A percentile compares a stretch with the other conserved stretches of the same genome.
Conservation (phyloP, 2,888 invertebrate species). For the Micropterix aruncella region DNA sequence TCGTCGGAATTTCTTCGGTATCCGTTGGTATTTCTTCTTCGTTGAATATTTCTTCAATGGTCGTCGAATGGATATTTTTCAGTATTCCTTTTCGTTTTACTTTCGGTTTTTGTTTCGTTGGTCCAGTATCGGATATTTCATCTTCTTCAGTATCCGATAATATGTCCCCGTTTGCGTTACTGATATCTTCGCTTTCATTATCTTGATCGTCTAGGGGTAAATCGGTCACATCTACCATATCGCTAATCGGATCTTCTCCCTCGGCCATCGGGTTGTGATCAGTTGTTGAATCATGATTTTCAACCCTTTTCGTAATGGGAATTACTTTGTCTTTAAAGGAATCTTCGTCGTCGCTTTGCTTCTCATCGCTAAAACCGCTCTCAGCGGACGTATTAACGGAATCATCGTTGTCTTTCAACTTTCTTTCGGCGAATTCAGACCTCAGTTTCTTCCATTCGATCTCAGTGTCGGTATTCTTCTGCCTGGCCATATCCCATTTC, state of each 20-base stretch:
- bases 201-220: conserved; percentile 32
- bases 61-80: neutral
- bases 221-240: conserved; percentile 32
- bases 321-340: conserved; percentile 25
- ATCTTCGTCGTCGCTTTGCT: conserved; percentile 38
- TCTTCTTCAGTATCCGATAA: conserved; percentile 19
- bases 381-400: conserved; percentile 62
- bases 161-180: conserved; percentile 7
- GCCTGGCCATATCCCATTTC: conserved; percentile 74
- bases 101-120: neutral
- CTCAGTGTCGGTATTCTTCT: conserved; percentile 76
- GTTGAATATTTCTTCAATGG: neutral
- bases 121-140: conserved; percentile 13
- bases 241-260: conserved; percentile 31
- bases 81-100: neutral
- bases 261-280: conserved; percentile 29
- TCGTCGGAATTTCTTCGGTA: neutral
- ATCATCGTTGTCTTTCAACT: conserved; percentile 42
- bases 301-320: conserved; percentile 25
- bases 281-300: conserved; percentile 28
- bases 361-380: conserved; percentile 76
- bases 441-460: conserved; percentile 68
- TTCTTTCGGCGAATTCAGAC: conserved; percentile 67
- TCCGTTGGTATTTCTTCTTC: conserved; percentile 3
- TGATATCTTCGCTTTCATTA: conserved; percentile 7